A percentile compares a stretch with the other conserved stretches of the same genome.
phyloP scores from a whole-genome alignment of 2,113 vertebrate genomes.

The Apus apus region DNA sequence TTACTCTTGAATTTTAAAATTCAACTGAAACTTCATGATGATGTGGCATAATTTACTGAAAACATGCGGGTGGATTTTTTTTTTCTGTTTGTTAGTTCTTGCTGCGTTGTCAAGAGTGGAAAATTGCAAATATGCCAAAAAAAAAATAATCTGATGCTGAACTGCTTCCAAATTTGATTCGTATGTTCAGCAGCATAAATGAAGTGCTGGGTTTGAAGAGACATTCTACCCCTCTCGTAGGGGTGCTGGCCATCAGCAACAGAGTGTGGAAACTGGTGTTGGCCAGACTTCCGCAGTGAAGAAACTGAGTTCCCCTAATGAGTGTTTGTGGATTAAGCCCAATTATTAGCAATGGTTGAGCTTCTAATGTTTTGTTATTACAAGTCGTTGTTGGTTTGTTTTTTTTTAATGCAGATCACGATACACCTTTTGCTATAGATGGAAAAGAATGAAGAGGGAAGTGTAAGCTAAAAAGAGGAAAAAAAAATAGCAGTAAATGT shows the following conservation, averaged over 20 bases:
- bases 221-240: rapidly evolving
- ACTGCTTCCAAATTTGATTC: not conserved
- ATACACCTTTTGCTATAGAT: not conserved
- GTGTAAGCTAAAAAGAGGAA: not conserved
- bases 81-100: not conserved
- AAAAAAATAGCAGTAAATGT: not conserved
- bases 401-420: not conserved
- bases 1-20: not conserved
- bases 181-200: not conserved
- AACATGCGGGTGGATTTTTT: rapidly evolving
- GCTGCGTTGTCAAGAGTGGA: not conserved
- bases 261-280: not conserved
- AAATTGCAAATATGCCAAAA: not conserved
- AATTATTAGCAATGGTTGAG: not conserved
- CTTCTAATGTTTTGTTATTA: not conserved
- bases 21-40: not conserved
- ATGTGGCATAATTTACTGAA: not conserved
- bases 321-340: not conserved
- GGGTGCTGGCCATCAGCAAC: not conserved
- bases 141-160: not conserved
- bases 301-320: not conserved
- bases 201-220: not conserved
- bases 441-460: not conserved
- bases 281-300: not conserved
- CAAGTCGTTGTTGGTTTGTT: not conserved